Evolutionary conservation across 2,113 vertebrate genomes (phyloP), one percentile per base, ranked within the genome.

Genomic region (Vidua macroura): DNA sequence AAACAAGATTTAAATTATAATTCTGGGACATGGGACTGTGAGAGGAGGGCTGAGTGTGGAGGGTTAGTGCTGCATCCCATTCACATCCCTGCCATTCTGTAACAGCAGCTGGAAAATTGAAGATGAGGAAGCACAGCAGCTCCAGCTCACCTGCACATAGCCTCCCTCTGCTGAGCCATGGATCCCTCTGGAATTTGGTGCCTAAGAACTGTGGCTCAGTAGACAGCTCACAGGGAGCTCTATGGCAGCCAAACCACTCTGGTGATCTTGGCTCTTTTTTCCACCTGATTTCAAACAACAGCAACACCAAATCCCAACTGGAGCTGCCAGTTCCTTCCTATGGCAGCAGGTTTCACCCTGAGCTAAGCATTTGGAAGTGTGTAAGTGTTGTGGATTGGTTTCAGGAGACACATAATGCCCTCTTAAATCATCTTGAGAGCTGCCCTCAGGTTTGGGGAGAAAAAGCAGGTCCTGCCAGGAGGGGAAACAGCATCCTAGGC

Each of bases 321-420:
- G 77, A 89, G 80, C 81, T 23, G 13, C 52, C 10, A 0, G 10
- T 52, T 73, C 39, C 25, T 44, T 48, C 37, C 9, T 37, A 7
- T 0, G 0, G 76, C 72, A 43, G 59, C 35, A 20, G 66, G 22
- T 67, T 81, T 55, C 60, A 22, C 41, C 33, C 35, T 0, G 0
- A 43, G 44, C 46, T 60, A 28, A 46, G 33, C 55, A 49, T 53
- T 33, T 60, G 56, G 77, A 23, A 62, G 15, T 0, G 0, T 51
- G 48, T 24, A 52, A 63, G 18, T 10, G 1, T 17, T 35, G 83
- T 1, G 1, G 37, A 22, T 39, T 75, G 24, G 25, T 46, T 58
- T 80, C 7, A 15, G 69, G 58, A 56, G 35, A 43, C 11, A 8
- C 13, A 1, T 39, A 6, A 2, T 31, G 46, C 37, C 48, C 43